Conservation (phyloP, 1,140 invertebrate genomes). For the Zaprionus ghesquierei region DNA sequence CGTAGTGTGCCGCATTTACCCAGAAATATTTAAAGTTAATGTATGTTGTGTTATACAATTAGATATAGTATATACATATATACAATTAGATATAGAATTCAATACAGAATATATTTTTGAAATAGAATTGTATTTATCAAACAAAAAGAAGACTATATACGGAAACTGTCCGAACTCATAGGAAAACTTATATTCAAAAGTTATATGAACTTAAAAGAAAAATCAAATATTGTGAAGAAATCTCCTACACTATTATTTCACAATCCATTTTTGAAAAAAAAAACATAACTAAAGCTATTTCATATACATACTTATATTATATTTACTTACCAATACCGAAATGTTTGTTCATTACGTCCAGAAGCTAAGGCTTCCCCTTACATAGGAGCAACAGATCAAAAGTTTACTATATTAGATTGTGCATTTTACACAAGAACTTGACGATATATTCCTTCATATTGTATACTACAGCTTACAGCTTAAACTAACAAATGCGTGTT, state of each 20-base stretch:
- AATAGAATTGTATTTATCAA: conserved; percentile 51
- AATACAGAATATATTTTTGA: neutral
- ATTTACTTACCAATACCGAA: conserved; percentile 24
- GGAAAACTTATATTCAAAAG: conserved; percentile 19
- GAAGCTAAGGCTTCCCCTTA: conserved; percentile 35
- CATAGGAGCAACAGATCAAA: conserved; percentile 35
- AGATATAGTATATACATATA: conserved; percentile 27
- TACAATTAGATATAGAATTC: conserved; percentile 30
- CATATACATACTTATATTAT: conserved; percentile 20
- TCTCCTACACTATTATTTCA: neutral
- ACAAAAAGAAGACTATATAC: conserved; percentile 55
- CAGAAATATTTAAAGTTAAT: conserved; percentile 27
- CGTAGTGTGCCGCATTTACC: conserved; percentile 12
- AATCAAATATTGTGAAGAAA: conserved; percentile 3
- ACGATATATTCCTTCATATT: conserved; percentile 62
- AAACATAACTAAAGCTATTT: neutral
- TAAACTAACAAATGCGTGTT: conserved; percentile 64
- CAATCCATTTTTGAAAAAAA: no score
- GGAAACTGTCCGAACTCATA: conserved; percentile 45
- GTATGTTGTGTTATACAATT: conserved; percentile 48
- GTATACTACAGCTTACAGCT: conserved; percentile 50
- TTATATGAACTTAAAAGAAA: no score
- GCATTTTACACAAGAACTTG: conserved; percentile 43
- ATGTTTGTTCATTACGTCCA: conserved; percentile 48
- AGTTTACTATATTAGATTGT: conserved; percentile 31